Evolutionary conservation across 1,140 invertebrate genomes (phyloP), one percentile per base, ranked within the genome.

Genomic region (Portunus trituberculatus): DNA sequence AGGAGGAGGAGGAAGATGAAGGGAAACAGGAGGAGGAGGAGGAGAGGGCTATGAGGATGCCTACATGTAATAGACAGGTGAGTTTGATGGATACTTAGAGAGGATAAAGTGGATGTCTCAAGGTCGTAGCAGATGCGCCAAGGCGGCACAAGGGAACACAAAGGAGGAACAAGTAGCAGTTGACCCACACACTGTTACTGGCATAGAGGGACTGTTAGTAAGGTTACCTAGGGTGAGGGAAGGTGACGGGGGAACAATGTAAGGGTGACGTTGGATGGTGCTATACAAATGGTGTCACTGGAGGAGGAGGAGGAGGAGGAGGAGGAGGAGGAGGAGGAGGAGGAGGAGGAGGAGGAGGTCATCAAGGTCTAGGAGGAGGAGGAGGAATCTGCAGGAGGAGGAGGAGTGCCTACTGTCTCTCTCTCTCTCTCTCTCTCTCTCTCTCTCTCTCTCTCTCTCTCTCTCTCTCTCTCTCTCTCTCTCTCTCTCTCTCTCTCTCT

Each of bases 381-480:
- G 67, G 25, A 8, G 25, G 67, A 25, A n/a, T 8, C 4, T 7
- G 20, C 12, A n/a, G 67, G 25, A 25, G 0, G 20, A n/a, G 67
- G 20, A 25, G 25, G 67, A n/a, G 16, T 25, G 20, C 67, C 67
- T 76, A 1, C 67, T n/a, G 10, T 25, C 20, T 76, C 25, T n/a
- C 67, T 76, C 52, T 59, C 52, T 0, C 52, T 14, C 12, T 59
- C 52, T 2, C 67, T 16, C 67, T 25, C 10, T 76, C 59, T 25
- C 59, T 76, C 48, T 76, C 59, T 25, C 59, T 76, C 20, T 76
- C 59, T 25, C 20, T 20, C 20, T 20, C 4, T 25, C 20, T 25
- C 59, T 76, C 59, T 76, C 59, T 76, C 59, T 76, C 59, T 76
- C 59, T 76, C 59, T 76, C 59, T 76, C 59, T 76, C 59, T 76